Percentiles rank a stretch among this genome's conserved stretches.
Evolutionary conservation across 2,113 vertebrate genomes (phyloP).

Genomic region (Microtus oregoni): DNA sequence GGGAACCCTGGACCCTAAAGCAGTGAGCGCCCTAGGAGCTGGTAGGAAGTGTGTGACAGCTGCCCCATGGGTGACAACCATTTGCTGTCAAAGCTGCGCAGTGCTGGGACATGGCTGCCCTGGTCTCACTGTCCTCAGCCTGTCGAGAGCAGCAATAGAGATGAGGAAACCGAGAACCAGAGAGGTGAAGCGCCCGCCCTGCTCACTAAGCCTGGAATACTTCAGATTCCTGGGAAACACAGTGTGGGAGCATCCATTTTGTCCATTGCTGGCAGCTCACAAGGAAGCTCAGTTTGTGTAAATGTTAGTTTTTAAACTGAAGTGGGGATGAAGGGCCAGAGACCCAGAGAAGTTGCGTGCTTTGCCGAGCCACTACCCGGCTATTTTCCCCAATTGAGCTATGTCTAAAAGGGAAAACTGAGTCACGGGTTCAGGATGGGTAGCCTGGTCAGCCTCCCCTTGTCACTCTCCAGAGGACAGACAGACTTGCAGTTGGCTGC

Average conservation of each 20-base stretch:
- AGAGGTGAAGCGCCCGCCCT: neutral
- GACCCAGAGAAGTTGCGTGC: accelerated
- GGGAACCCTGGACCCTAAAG: neutral
- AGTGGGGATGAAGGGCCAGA: neutral
- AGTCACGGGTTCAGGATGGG: neutral
- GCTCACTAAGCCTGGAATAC: accelerated
- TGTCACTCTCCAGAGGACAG: accelerated
- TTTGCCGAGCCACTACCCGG: accelerated
- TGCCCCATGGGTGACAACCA: neutral
- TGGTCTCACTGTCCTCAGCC: neutral
- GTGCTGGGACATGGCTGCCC: accelerated
- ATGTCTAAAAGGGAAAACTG: neutral
- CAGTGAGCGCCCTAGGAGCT: accelerated
- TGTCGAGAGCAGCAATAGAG: neutral
- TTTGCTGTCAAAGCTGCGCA: accelerated
- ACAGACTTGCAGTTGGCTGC: neutral
- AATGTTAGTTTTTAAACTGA: neutral
- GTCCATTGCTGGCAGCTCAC: neutral
- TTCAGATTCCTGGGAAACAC: neutral
- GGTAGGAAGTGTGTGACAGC: accelerated
- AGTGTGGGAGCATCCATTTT: neutral
- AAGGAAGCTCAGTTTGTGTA: neutral
- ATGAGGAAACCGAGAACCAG: neutral
- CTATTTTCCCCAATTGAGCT: neutral
- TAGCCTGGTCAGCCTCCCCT: neutral